Base-by-base conservation (phyloP, 2,113 vertebrate species). In the Drymodes brunneopygia region DNA sequence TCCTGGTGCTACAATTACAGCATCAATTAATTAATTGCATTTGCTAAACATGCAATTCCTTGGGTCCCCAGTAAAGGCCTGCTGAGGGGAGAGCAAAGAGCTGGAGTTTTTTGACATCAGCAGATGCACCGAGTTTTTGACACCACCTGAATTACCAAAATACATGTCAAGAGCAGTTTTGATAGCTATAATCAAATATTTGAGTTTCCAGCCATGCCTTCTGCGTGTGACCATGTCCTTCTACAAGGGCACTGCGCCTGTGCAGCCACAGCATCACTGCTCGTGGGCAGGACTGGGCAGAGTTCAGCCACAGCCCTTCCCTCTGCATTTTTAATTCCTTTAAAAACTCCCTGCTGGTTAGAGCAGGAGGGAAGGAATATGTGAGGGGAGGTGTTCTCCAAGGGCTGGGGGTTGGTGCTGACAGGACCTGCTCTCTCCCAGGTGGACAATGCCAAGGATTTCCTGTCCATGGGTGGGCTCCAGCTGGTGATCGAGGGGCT, bases 361-460 rank as follows among this genome's bases (percentile, higher is more conserved):
- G 28, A 40, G 8, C 24, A 67, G 57, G 70, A 91, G 90, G 79
- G 45, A 48, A 10, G 66, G 54, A 38, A 6, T 31, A 72, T 31
- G 50, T 19, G 64, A 44, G 53, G 62, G 25, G n/a, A 44, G n/a
- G 23, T 4, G 4, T 15, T 64, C 44, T 60, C 16, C 4, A 35
- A 3, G 75, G 53, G 15, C 42, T 57, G 51, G 31, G 24, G 54
- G 6, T 21, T 50, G 2, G 5, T 50, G 28, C 90, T 79, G 66
- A 91, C 3, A 7, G 33, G 25, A 51, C 36, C 35, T 87, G 40
- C 90, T 97, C 94, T 81, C 94, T 86, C 94, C 36, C 92, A 99
- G 99, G 99, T 99, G 98, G 99, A 99, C 96, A 99, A 99, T 36
- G 99, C 98, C 1, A 98, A 98, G 94, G 98, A 98, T 77, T 97